These are phyloP conservation scores for Crenichthys baileyi DNA, from an alignment of 2,797 vertebrate genomes.

Conservation along the genomic window DNA sequence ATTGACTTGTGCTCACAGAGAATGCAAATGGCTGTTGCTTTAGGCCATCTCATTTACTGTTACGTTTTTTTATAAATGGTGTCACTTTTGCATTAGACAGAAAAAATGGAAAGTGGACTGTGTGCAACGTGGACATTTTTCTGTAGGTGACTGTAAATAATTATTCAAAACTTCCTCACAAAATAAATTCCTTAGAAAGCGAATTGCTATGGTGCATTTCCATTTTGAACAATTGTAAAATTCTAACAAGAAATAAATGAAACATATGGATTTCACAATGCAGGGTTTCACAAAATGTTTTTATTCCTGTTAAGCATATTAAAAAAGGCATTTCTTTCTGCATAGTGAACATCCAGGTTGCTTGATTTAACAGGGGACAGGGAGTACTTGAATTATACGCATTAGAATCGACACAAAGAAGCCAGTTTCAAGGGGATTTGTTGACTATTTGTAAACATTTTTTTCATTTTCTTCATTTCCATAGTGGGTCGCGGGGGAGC, in stretches of 20 bases:
- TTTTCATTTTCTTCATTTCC: too few species aligned
- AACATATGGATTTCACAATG: background rate
- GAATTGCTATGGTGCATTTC: background rate
- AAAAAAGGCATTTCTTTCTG: background rate
- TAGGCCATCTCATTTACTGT: background rate
- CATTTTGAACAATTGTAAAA: background rate
- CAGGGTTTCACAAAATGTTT: background rate
- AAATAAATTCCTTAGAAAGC: background rate
- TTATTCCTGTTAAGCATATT: background rate
- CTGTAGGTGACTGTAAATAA: background rate
- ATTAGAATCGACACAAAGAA: too few species aligned
- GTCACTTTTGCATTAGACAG: constrained; percentile 1
- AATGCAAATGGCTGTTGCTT: background rate
- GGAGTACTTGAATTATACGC: too few species aligned
- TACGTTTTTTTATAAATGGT: background rate
- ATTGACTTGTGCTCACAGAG: background rate
- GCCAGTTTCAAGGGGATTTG: too few species aligned
- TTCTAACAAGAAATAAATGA: background rate
- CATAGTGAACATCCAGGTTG: too few species aligned
- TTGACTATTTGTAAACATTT: too few species aligned
- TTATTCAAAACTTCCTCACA: background rate
- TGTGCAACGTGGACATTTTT: background rate
- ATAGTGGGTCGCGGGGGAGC: too few species aligned
- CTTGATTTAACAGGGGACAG: too few species aligned
- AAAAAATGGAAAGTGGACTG: background rate